These are phyloP conservation scores for Eutrigla gurnardus DNA, from an alignment of 2,797 vertebrate genomes.

Conservation along the genomic window DNA sequence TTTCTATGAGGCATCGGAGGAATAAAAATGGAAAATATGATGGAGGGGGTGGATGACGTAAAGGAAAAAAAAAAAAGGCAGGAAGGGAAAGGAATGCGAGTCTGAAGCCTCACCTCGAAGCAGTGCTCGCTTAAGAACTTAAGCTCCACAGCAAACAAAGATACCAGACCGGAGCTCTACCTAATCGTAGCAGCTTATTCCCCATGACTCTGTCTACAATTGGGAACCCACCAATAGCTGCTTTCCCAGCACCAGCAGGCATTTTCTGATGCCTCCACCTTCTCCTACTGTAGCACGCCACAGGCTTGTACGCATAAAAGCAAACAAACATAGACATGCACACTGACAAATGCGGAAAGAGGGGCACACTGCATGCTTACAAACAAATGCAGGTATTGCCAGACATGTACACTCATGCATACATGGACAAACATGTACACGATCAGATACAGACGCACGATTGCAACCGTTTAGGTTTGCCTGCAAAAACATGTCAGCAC, in stretches of 20 bases:
- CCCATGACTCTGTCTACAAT: slow-evolving; percentile 57
- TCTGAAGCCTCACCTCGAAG: slow-evolving; percentile 57
- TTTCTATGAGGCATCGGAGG: slow-evolving; percentile 4
- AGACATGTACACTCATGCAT: neutral
- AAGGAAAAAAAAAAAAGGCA: slow-evolving; percentile 14
- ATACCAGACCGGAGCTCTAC: slow-evolving; percentile 47
- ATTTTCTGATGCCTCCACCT: slow-evolving; percentile 19
- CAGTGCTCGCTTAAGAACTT: slow-evolving; percentile 61
- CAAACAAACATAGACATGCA: neutral
- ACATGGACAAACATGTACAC: neutral
- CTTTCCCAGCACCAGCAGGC: slow-evolving; percentile 67
- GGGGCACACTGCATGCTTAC: neutral
- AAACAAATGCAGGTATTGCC: neutral
- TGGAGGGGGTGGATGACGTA: neutral
- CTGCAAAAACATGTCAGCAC: slow-evolving; percentile 10
- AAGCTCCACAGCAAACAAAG: slow-evolving; percentile 71
- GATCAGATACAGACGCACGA: neutral
- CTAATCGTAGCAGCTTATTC: slow-evolving; percentile 68
- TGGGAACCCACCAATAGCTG: slow-evolving; percentile 66
- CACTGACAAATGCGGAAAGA: neutral
- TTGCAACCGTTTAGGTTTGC: neutral
- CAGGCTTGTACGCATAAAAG: slow-evolving; percentile 18
- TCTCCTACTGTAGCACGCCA: slow-evolving; percentile 5
- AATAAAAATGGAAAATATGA: slow-evolving; percentile 20
- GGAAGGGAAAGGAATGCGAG: slow-evolving; percentile 37